Base-by-base conservation (phyloP, 2,113 vertebrate genomes). In the Microcebus ravelobensis region DNA sequence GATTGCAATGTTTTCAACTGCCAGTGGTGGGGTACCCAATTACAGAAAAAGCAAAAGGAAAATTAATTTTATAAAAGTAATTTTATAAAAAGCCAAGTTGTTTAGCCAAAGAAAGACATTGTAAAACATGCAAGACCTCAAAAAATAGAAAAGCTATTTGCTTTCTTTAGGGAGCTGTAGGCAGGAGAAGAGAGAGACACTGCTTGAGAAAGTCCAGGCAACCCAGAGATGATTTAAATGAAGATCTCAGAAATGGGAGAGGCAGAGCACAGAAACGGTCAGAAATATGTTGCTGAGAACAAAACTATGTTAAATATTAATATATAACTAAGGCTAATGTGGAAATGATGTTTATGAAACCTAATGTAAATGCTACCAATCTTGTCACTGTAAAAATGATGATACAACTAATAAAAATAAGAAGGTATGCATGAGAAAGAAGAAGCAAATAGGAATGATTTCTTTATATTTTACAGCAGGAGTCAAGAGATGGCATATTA, bases 101-200 rank as follows among this genome's bases (percentile, higher is more conserved):
- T 18, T 57, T 48, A 76, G 9, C n/a, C 63, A 81, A 87, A 55
- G 34, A 68, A 36, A 45, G 31, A 29, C 17, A 68, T 21, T 25
- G 23, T 50, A 17, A 63, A 5, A 55, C 20, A 63, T 18, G 13
- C 13, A 70, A 70, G 27, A 76, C 7, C 7, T 74, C 15, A 27
- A 61, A 15, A 84, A 73, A 57, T 31, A 48, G 3, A 80, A 48
- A 55, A 55, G 36, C 21, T 27, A 29, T 39, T 50, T 50, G 18
- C 34, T 80, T 74, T 84, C 23, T n/a, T 55, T 23, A 31, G 13
- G 20, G 27, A 57, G 13, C 15, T 17, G 1, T 17, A 65, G 36
- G 14, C 23, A 7, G 15, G 13, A 8, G 4, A 1, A 4, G 5
- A 3, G 27, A 4, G 5, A 17, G 14, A 70, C 6, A 71, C 21